Conservation (phyloP, 1,140 invertebrate species). For the Calephelis nemesis region DNA sequence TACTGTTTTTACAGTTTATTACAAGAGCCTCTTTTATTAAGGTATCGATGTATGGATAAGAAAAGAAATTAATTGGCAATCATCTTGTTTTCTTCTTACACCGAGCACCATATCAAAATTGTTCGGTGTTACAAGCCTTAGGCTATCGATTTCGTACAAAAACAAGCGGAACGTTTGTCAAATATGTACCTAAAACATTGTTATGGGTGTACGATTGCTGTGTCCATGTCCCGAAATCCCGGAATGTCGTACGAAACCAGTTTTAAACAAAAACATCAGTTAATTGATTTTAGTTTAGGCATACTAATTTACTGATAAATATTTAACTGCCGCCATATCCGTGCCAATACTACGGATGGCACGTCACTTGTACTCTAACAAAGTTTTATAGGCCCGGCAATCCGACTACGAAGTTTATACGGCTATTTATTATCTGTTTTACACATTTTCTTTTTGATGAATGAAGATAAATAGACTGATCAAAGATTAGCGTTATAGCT, state of each 20-base stretch:
- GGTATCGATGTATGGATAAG: background rate
- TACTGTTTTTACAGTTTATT: too few species aligned
- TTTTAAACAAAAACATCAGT: slow-evolving; percentile 54
- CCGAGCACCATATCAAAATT: slow-evolving; percentile 27
- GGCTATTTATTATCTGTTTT: slow-evolving; percentile 36
- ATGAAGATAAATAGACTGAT: slow-evolving; percentile 31
- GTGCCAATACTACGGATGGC: slow-evolving; percentile 59
- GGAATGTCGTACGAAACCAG: slow-evolving; percentile 57
- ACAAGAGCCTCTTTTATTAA: background rate
- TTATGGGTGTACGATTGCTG: slow-evolving; percentile 41
- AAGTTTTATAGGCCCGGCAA: slow-evolving; percentile 56
- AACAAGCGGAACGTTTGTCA: slow-evolving; percentile 33
- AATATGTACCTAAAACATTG: slow-evolving; percentile 48
- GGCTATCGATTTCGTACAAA: slow-evolving; percentile 31
- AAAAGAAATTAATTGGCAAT: slow-evolving; percentile 9
- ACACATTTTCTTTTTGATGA: slow-evolving; percentile 30
- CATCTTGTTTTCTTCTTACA: slow-evolving; percentile 21
- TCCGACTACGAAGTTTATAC: slow-evolving; percentile 29
- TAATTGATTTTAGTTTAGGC: slow-evolving; percentile 74
- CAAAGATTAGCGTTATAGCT: slow-evolving; percentile 18
- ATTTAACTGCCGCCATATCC: slow-evolving; percentile 60
- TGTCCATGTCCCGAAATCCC: slow-evolving; percentile 48
- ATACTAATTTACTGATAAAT: slow-evolving; percentile 73
- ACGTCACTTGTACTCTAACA: slow-evolving; percentile 49
- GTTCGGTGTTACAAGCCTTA: slow-evolving; percentile 30